Evolutionary conservation across 2,888 invertebrate species (phyloP), one percentile per base, ranked within the genome.

Genomic region (Plebejus argus): DNA sequence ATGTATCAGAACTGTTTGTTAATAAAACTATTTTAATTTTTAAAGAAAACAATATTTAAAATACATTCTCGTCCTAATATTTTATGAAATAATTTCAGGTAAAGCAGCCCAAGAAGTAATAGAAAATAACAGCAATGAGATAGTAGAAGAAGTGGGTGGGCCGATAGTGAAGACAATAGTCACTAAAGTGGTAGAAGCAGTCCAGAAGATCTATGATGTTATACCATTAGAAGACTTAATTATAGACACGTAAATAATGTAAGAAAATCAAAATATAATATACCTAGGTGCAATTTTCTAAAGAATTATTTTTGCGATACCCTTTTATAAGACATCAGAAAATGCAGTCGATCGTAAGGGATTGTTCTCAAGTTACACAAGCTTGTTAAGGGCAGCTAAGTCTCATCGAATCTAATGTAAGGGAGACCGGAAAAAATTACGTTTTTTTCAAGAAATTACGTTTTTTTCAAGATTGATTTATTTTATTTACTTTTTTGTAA

Each of bases 191-290:
- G 72, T 72, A 20, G 49, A 49, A 49, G 20, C 72, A 15, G 72
- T 72, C 6, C 72, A 72, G 45, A 45, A 72, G 39, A 20, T 72
- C 12, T 72, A 72, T 49, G n/a, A 72, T 23, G n/a, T 10, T n/a
- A 45, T 49, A 49, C 72, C 72, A 23, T 23, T 72, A 23, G 45
- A 72, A 49, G 72, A 72, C 18, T 45, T 72, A 23, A 45, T 72
- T 23, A 45, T 49, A 49, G 72, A 72, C 15, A 61, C 61, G 61
- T 61, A 61, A 23, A 61, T 23, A 61, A 20, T 23, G 12, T n/a
- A 58, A n/a, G 3, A n/a, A 8, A 58, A n/a, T n/a, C 7, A 7
- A n/a, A 58, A 58, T n/a, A 23, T 3, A 23, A 23, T 12, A 23
- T 61, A n/a, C n/a, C n/a, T n/a, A 61, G 61, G 4, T 12, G 5